Base-by-base conservation (phyloP, 2,797 vertebrate species). In the Gymnoscopelus microlampas region DNA sequence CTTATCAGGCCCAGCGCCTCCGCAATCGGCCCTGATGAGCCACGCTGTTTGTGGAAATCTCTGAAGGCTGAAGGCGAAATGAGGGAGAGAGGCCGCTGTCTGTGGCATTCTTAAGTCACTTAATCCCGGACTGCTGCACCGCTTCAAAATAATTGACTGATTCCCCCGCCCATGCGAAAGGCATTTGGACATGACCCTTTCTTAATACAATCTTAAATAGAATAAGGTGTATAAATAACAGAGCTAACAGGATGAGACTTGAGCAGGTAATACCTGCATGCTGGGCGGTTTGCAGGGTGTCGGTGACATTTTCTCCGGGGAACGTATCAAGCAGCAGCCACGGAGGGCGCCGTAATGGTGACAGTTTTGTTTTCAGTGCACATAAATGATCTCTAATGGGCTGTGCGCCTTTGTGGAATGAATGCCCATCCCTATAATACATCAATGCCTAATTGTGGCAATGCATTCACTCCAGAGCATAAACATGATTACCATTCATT, bases 1-100 rank as follows among this genome's bases (percentile, higher is more conserved):
- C 87, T 91, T 90, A 92, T 93, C 90, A 88, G 86, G 86, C 85
- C 80, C 73, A 70, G 77, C 74, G 86, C 88, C 71, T 64, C 84
- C 61, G 85, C 87, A 89, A 87, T 91, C 89, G 88, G 85, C 76
- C 84, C 78, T 87, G 88, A 90, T 86, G 84, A 72, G 83, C 79
- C 53, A 11, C n/a, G 72, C 85, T 80, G 85, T 91, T 91, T 89
- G 81, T 84, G 79, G 73, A 77, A 80, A 81, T 79, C 84, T 90
- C 83, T 13, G 55, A 74, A 44, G 78, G 86, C 79, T 81, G 58
- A 84, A 74, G 63, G 77, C 32, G 61, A 59, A 44, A 39, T 39
- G 39, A 44, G 39, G 39, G 39, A 9, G 24, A 11, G 64, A 24
- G 63, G 71, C 51, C 65, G 81, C 80, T 72, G 78, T 80, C 82